Conservation (phyloP, 2,888 invertebrate genomes). For the Phyllotreta cruciferae region DNA sequence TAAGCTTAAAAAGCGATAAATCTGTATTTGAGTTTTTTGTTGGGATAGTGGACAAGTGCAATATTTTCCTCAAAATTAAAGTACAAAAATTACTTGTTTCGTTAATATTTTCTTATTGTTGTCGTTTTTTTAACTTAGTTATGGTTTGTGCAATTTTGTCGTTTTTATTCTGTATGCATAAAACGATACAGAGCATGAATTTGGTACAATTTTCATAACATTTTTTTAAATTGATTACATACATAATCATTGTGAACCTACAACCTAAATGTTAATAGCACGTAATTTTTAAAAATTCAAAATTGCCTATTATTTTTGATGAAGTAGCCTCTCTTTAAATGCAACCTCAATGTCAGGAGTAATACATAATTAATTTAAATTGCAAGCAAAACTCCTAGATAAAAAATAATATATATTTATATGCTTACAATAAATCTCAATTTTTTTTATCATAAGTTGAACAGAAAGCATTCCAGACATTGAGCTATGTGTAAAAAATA, state of each 20-base stretch:
- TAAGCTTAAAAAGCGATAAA: conserved; percentile 11
- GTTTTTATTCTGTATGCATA: conserved; percentile 29
- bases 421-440: too few relatives aligned
- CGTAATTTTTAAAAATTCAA: conserved; percentile 12
- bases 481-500: too few relatives aligned
- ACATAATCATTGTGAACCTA: conserved; percentile 43
- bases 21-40: conserved; percentile 3
- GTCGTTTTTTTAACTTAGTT: conserved; percentile 26
- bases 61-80: conserved; percentile 2
- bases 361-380: too few relatives aligned
- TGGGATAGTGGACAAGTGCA: conserved; percentile 13
- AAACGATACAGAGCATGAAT: conserved; percentile 53
- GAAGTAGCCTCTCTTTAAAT: not conserved
- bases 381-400: too few relatives aligned
- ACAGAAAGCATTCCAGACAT: too few relatives aligned
- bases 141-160: conserved; percentile 48
- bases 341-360: too few relatives aligned
- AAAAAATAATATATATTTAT: too few relatives aligned
- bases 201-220: conserved; percentile 50
- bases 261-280: conserved; percentile 22
- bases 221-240: conserved; percentile 49
- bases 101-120: conserved; percentile 16
- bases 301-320: not conserved
- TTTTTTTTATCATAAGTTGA: too few relatives aligned
- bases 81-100: not conserved